A percentile compares a stretch with the other conserved stretches of the same genome.
phyloP scores from a whole-genome alignment of 2,797 vertebrate species.

The Adrianichthys oophorus region DNA sequence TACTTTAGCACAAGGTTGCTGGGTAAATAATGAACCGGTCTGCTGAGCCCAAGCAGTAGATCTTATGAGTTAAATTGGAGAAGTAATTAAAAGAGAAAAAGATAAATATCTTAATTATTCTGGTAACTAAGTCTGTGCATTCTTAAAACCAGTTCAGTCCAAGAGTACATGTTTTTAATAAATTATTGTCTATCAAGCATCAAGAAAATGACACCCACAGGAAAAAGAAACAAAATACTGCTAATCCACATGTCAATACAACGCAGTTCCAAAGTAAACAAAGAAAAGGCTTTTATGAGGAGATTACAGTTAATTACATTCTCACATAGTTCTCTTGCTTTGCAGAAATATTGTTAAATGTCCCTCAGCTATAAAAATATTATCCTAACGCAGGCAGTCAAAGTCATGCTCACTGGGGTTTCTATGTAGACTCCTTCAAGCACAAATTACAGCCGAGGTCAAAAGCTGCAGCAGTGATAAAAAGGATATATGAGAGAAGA shows the following conservation, averaged over 20 bases:
- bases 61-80: neutral
- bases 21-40: slow-evolving; percentile 2
- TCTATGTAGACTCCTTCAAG: slow-evolving; percentile 58
- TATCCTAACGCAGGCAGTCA: slow-evolving; percentile 33
- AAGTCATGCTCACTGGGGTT: slow-evolving; percentile 47
- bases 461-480: slow-evolving; percentile 58
- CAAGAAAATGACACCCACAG: slow-evolving; percentile 3
- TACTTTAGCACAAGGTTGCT: neutral
- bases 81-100: neutral
- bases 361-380: slow-evolving; percentile 23
- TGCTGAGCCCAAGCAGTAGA: neutral
- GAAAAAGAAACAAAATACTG: neutral
- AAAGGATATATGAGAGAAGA: slow-evolving; percentile 52
- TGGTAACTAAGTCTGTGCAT: neutral
- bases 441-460: slow-evolving; percentile 60
- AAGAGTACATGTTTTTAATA: too few species aligned
- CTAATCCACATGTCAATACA: slow-evolving; percentile 4
- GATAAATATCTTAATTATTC: neutral
- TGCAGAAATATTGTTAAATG: slow-evolving; percentile 14
- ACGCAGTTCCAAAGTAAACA: slow-evolving; percentile 1
- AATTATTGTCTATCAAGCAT: neutral
- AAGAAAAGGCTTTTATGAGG: slow-evolving; percentile 11
- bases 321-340: slow-evolving; percentile 10
- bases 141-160: too few species aligned
- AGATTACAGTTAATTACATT: slow-evolving; percentile 10